Percentiles rank a stretch among this genome's conserved stretches.
Evolutionary conservation across 2,888 invertebrate species (phyloP).

Genomic region (Tyria jacobaeae): DNA sequence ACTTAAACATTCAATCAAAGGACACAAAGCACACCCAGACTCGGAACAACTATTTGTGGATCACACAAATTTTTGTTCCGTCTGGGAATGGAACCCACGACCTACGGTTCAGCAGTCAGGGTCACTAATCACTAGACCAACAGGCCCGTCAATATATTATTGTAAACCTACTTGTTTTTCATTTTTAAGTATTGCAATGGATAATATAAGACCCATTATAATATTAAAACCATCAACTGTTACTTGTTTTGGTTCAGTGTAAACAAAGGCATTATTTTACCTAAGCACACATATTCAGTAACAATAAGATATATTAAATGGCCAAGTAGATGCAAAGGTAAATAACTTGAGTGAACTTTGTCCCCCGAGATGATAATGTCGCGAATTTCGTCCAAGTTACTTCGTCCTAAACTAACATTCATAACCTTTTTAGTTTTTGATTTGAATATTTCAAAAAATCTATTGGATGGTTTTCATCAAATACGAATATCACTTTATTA

Average conservation of each 20-base stretch:
- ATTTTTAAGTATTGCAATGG: no score
- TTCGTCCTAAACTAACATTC: conserved; percentile 29
- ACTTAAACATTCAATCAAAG: no score
- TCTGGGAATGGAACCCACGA: no score
- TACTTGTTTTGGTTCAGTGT: neutral
- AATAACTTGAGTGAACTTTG: conserved; percentile 22
- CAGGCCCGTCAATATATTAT: no score
- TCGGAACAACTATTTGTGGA: no score
- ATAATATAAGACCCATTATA: no score
- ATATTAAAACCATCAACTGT: no score
- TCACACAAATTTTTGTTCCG: no score
- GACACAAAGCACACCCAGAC: no score
- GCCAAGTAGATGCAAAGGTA: conserved; percentile 16
- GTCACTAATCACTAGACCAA: no score
- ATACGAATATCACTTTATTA: neutral
- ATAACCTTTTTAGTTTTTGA: conserved; percentile 22
- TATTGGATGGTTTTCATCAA: neutral
- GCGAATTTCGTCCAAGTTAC: conserved; percentile 24
- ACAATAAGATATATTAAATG: conserved; percentile 7
- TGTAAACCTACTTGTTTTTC: no score
- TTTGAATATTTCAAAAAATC: conserved; percentile 16
- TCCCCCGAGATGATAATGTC: conserved; percentile 20
- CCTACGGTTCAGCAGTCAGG: no score
- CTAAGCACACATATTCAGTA: conserved; percentile 8
- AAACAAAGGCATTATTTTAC: neutral